Conservation (phyloP, 2,113 vertebrate species). For the Carlito syrichta region DNA sequence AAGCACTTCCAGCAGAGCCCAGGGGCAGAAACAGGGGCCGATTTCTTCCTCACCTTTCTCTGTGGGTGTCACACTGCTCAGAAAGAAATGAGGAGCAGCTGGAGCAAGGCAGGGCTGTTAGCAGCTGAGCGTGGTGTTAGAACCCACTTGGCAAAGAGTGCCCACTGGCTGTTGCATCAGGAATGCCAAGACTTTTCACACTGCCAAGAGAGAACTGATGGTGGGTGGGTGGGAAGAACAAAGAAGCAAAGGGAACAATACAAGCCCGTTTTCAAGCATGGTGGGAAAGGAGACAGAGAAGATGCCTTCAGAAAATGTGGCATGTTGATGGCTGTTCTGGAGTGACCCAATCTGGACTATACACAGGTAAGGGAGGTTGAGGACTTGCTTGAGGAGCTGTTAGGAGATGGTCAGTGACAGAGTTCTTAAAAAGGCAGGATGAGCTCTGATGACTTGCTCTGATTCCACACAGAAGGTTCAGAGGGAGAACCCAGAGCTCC, state of each 20-base stretch:
- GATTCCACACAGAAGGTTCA: not conserved
- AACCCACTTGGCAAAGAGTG: not conserved
- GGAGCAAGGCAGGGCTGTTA: constrained; percentile 19
- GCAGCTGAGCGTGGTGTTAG: constrained; percentile 26
- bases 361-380: not conserved
- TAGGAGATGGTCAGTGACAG: too few relatives aligned
- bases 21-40: not conserved
- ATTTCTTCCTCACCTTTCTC: not conserved
- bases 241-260: not conserved
- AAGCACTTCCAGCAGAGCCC: not conserved
- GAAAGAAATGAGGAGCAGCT: constrained; percentile 43
- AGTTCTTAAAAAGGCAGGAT: not conserved
- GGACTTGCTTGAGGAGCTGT: not conserved
- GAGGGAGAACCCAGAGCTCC: not conserved
- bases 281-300: not conserved
- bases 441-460: not conserved
- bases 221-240: not conserved
- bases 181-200: not conserved
- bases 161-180: not conserved
- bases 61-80: not conserved
- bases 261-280: not conserved
- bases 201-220: constrained; percentile 8
- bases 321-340: not conserved
- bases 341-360: not conserved
- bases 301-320: not conserved